Base-by-base conservation (phyloP, 2,888 invertebrate species). In the Rhingia campestris region DNA sequence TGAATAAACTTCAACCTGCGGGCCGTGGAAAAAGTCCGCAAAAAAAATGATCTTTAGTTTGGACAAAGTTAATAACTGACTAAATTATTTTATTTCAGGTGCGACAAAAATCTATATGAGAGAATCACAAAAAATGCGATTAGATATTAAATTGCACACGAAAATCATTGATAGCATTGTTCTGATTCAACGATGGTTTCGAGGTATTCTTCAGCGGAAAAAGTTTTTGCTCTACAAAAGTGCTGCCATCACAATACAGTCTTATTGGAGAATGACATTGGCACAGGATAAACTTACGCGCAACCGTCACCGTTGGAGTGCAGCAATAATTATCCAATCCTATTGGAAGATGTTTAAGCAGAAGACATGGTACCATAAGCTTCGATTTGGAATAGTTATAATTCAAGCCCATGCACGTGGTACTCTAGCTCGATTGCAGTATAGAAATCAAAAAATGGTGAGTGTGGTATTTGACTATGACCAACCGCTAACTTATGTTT, bases 131-230 rank as follows among this genome's bases (percentile, higher is more conserved):
- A 98, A 98, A 91, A 94, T 97, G 88, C 96, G 97, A 89, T 92
- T 98, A 86, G 98, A 99, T 90, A 96, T 97, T 89, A 95, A 96
- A 87, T 93, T 99, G 67, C 98, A 99, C 91, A 96, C 97, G 90
- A 97, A 97, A 91, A 98, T 98, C 87, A 97, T 98, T 94, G 95
- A 96, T 69, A 96, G 97, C 88, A 98, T 98, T 88, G 95, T 97
- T 86, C 95, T 95, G 12, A 96, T 99, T 88, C 98, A 99, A 92
- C 93, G 97, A 86, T 98, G 97, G 97, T 96, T 97, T 91, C 93
- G 97, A 45, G 95, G 96, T 0, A 94, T 95, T 88, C 92, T 97
- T 51, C 96, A 96, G 88, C 92, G 97, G 77, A 92, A 96, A 81
- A 93, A 95, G 85, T 98, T 96, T 92, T 91, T 97, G 0, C 93